Base-by-base conservation (phyloP, 2,888 invertebrate genomes). In the Troides oblongomaculatus region DNA sequence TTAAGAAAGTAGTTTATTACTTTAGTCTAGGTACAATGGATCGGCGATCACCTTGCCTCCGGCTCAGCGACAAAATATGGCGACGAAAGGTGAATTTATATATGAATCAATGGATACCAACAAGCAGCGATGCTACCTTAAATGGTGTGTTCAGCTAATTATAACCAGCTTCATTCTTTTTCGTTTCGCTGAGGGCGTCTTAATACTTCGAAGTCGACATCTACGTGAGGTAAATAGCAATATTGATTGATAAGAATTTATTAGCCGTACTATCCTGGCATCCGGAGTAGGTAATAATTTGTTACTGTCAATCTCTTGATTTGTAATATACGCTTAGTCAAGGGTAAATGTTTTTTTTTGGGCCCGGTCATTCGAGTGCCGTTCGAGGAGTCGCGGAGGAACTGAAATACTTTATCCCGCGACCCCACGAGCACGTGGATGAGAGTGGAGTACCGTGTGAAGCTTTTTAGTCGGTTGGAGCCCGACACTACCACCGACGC, bases 81-180 rank as follows among this genome's bases (percentile, higher is more conserved):
- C 74, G 72, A 75, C 76, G 72, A 77, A 76, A 75, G 73, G 62
- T 74, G 77, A 82, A 85, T 88, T 87, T 85, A 89, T 86, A 80
- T 76, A 79, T 80, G 82, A 82, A 85, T 88, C 84, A 87, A 82
- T 80, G 78, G 79, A 88, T 86, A 74, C 86, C 86, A 80, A 85
- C 85, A 85, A 74, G 80, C 71, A 64, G 76, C 76, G 74, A 72
- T 70, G 30, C 81, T 79, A 73, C 78, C 79, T 72, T 85, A 76
- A 84, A 86, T 71, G 81, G 87, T 73, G 59, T 67, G 74, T 74
- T 77, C 76, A 75, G 78, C 82, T 79, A 86, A 86, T 87, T 87
- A 86, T 80, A 83, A 73, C 71, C 72, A 73, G 74, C 75, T 77
- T 62, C 43, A 62, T 21, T 70, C 39, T 66, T 63, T 66, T 76